Conservation (phyloP, 1,140 invertebrate species). For the Brachionus paranguensis region DNA sequence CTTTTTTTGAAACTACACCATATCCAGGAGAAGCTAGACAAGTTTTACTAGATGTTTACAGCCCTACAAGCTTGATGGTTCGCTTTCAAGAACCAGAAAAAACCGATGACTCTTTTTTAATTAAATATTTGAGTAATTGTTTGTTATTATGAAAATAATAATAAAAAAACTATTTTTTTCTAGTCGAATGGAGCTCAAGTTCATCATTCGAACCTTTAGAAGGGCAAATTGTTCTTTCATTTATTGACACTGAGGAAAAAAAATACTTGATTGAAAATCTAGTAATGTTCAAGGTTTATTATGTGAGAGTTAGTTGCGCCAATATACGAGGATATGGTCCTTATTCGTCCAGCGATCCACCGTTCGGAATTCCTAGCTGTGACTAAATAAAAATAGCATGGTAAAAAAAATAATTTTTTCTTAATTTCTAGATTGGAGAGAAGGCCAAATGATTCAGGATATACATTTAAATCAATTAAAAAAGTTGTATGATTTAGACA, state of each 20-base stretch:
- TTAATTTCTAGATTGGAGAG: conserved; percentile 55
- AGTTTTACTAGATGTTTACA: conserved; percentile 74
- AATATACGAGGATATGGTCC: conserved; percentile 83
- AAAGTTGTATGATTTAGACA: conserved; percentile 68
- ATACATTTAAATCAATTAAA: conserved; percentile 66
- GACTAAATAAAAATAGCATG: conserved; percentile 54
- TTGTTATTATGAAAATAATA: neutral
- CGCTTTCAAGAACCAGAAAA: conserved; percentile 66
- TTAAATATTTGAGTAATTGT: conserved; percentile 75
- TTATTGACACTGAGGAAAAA: neutral
- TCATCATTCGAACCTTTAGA: conserved; percentile 72
- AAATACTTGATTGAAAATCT: conserved; percentile 65
- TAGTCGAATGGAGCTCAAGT: conserved; percentile 68
- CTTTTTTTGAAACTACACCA: conserved; percentile 66
- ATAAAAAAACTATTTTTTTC: conserved; percentile 40
- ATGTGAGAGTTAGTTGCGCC: conserved; percentile 70
- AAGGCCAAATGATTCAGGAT: conserved; percentile 64
- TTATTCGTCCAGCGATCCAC: conserved; percentile 67
- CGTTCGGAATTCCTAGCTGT: conserved; percentile 81
- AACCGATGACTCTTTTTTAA: conserved; percentile 68
- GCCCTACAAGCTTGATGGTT: conserved; percentile 68
- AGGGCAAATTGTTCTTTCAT: conserved; percentile 60
- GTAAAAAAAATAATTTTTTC: no score
- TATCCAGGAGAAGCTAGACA: conserved; percentile 70
- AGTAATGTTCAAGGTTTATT: conserved; percentile 73